Conservation (phyloP, 2,888 invertebrate genomes). For the Hydraecia micacea region DNA sequence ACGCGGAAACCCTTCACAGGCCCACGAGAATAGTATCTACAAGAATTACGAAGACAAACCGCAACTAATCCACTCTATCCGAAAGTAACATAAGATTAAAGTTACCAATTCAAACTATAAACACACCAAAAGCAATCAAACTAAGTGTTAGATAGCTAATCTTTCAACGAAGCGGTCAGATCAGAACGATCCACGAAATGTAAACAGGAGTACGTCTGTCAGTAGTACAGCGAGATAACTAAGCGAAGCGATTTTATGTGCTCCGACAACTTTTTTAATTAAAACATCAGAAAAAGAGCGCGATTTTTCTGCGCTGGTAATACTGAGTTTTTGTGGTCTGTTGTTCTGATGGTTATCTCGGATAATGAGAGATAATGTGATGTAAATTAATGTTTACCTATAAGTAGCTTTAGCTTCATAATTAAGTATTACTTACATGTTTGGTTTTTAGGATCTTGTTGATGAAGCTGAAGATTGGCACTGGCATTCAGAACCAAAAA, state of each 20-base stretch:
- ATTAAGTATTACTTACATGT: too few relatives aligned
- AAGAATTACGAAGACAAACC: conserved; percentile 48
- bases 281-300: conserved; percentile 50
- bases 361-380: conserved; percentile 29
- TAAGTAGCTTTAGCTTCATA: not conserved
- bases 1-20: conserved; percentile 45
- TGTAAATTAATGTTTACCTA: conserved; percentile 6
- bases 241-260: conserved; percentile 42
- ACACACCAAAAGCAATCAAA: conserved; percentile 64
- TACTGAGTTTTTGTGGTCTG: conserved; percentile 21
- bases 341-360: conserved; percentile 35
- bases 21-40: conserved; percentile 36
- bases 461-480: not conserved
- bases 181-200: conserved; percentile 50
- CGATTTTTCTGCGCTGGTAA: conserved; percentile 35
- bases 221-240: conserved; percentile 42
- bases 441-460: not conserved
- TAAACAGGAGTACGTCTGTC: conserved; percentile 62
- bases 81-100: conserved; percentile 62
- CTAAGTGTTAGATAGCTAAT: conserved; percentile 65
- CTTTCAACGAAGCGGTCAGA: conserved; percentile 63
- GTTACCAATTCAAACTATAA: conserved; percentile 55
- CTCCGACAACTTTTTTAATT: conserved; percentile 55
- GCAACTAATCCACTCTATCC: conserved; percentile 43
- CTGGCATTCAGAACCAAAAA: not conserved